phyloP scores from a whole-genome alignment of 2,888 invertebrate genomes.

The Heliconius erato region DNA sequence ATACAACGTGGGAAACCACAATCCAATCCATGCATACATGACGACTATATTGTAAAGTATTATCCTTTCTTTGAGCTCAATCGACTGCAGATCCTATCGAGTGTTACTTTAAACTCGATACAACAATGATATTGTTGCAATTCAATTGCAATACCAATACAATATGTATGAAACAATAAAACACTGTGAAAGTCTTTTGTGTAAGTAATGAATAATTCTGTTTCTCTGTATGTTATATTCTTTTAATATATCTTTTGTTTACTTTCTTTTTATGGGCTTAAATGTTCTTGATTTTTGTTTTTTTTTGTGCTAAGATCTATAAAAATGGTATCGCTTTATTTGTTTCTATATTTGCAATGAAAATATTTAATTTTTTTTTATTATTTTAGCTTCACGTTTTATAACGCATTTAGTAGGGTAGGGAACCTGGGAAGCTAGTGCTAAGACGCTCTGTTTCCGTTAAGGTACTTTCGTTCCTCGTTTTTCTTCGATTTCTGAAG shows the following conservation, averaged over 20 bases:
- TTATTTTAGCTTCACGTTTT: no score
- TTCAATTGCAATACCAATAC: constrained; percentile 3
- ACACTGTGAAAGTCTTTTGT: constrained; percentile 2
- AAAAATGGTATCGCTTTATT: not conserved
- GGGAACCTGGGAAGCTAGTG: no score
- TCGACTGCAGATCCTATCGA: constrained; percentile 17
- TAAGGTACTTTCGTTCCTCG: no score
- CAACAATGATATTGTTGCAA: not conserved
- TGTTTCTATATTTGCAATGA: no score
- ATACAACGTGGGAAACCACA: constrained; percentile 24
- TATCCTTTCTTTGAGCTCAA: constrained; percentile 20
- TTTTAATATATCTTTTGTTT: constrained; percentile 11
- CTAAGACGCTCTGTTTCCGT: no score
- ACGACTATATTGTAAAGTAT: not conserved
- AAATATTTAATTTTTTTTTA: no score
- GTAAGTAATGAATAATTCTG: not conserved
- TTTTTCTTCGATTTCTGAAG: no score
- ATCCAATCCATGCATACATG: not conserved
- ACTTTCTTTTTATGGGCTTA: not conserved
- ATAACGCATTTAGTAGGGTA: no score
- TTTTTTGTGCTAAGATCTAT: not conserved
- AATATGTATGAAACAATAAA: not conserved
- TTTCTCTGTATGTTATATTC: not conserved
- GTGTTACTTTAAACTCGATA: not conserved
- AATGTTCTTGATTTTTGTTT: not conserved